These are phyloP conservation scores for Cossypha heuglini DNA, from an alignment of 2,797 vertebrate genomes.

Conservation along the genomic window DNA sequence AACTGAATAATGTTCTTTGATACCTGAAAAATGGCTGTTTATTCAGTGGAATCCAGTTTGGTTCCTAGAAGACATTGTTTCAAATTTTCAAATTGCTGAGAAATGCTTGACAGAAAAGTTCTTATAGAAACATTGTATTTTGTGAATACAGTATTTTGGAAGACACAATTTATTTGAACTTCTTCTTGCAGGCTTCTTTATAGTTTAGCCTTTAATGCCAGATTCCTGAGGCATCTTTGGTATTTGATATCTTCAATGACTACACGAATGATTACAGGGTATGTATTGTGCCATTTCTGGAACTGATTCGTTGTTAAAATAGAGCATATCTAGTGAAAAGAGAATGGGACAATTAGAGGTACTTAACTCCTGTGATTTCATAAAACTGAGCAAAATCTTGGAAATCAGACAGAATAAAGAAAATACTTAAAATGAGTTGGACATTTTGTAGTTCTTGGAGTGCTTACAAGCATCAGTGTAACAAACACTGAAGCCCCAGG, in stretches of 20 bases:
- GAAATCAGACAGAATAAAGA: neutral
- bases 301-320: neutral
- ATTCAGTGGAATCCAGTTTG: neutral
- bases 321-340: neutral
- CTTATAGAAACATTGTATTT: neutral
- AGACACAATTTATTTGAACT: neutral
- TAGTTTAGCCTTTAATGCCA: slow-evolving; percentile 96
- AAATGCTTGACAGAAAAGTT: neutral
- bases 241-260: slow-evolving; percentile 95
- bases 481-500: neutral
- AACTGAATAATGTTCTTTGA: neutral
- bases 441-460: neutral
- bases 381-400: neutral
- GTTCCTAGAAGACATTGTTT: neutral
- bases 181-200: slow-evolving; percentile 88
- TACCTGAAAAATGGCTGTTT: neutral
- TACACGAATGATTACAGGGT: slow-evolving; percentile 98
- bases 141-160: neutral
- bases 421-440: neutral
- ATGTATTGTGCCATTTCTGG: slow-evolving; percentile 54
- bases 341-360: neutral
- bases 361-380: neutral
- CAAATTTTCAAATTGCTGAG: neutral
- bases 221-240: slow-evolving; percentile 96
- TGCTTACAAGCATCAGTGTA: neutral